Evolutionary conservation across 2,113 vertebrate genomes (phyloP).

Genomic region (Oryzias javanicus): DNA sequence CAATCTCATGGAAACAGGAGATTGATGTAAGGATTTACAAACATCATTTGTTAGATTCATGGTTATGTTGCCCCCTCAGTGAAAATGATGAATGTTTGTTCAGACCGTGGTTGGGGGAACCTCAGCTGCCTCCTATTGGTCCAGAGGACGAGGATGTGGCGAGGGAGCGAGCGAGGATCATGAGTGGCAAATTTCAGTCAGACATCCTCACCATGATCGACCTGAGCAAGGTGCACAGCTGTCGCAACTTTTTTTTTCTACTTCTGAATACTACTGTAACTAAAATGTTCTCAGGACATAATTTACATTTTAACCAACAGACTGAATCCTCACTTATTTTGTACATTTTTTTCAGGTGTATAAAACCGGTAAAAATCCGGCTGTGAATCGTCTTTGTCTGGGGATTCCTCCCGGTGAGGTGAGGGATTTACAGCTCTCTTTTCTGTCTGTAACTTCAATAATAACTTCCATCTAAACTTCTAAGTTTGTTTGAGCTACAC

Average conservation of each 20-base stretch:
- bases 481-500: too few species aligned
- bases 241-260: neutral
- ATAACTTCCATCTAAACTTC: too few species aligned
- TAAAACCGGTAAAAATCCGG: conserved; percentile 71
- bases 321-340: neutral
- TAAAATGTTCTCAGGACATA: neutral
- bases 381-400: conserved; percentile 78
- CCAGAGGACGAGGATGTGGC: conserved; percentile 79
- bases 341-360: conserved; percentile 68
- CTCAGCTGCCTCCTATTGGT: conserved; percentile 67
- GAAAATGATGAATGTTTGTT: neutral
- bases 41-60: neutral
- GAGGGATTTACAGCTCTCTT: conserved; percentile 2
- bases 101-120: conserved; percentile 66
- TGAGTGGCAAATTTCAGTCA: conserved; percentile 61
- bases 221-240: conserved; percentile 65
- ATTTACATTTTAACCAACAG: neutral
- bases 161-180: conserved; percentile 75
- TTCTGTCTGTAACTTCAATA: neutral
- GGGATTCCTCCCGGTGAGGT: conserved; percentile 81
- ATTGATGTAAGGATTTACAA: neutral
- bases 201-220: conserved; percentile 77
- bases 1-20: neutral
- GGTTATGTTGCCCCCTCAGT: neutral
- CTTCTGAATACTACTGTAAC: neutral